phyloP scores from a whole-genome alignment of 1,140 invertebrate genomes.

The Drosophila orena region DNA sequence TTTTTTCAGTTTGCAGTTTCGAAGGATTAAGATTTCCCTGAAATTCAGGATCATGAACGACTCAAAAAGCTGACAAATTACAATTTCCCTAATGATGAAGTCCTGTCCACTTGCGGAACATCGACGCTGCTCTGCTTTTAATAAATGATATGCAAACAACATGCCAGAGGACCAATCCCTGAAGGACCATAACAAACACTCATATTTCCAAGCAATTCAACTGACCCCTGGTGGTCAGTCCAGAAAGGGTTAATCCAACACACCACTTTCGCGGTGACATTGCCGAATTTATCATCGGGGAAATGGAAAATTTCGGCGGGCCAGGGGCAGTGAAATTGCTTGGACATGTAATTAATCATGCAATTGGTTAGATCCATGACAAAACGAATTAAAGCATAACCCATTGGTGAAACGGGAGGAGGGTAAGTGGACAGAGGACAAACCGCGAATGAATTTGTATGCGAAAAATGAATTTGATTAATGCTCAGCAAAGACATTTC shows the following conservation, averaged over 20 bases:
- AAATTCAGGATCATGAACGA: slow-evolving; percentile 1
- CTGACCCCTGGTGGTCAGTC: slow-evolving; percentile 66
- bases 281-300: slow-evolving; percentile 41
- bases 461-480: slow-evolving; percentile 16
- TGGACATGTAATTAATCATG: slow-evolving; percentile 71
- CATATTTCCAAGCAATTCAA: slow-evolving; percentile 55
- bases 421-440: slow-evolving; percentile 55
- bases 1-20: slow-evolving; percentile 24
- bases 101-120: slow-evolving; percentile 24
- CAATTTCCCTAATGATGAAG: slow-evolving; percentile 4
- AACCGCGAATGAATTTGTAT: slow-evolving; percentile 39
- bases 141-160: slow-evolving; percentile 74
- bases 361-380: slow-evolving; percentile 71
- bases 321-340: background rate
- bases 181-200: slow-evolving; percentile 67
- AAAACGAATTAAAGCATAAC: slow-evolving; percentile 56
- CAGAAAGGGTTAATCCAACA: slow-evolving; percentile 57
- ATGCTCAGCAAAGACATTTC: slow-evolving; percentile 1
- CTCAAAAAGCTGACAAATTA: slow-evolving; percentile 9
- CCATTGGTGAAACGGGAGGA: slow-evolving; percentile 24
- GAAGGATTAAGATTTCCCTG: slow-evolving; percentile 15
- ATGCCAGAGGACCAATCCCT: slow-evolving; percentile 54
- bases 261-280: slow-evolving; percentile 60
- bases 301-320: background rate
- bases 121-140: slow-evolving; percentile 24